These are phyloP conservation scores for Herpailurus yagouaroundi DNA, from an alignment of 2,113 vertebrate genomes.

Conservation along the genomic window DNA sequence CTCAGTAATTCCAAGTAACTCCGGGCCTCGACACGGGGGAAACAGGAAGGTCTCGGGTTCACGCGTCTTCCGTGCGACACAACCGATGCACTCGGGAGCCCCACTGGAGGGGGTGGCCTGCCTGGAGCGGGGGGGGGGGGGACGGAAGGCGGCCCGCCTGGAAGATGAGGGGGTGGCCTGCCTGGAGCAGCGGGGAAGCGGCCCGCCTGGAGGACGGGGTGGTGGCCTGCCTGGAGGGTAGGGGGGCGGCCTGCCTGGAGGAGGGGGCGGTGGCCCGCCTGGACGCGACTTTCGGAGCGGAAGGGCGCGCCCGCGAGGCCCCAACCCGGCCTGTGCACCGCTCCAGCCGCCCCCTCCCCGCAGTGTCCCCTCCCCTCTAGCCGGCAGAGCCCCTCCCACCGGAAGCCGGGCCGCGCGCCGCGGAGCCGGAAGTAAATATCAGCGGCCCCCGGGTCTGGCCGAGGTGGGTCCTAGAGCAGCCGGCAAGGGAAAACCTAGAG, in stretches of 20 bases:
- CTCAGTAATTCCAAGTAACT: not conserved
- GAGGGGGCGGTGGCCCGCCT: not conserved
- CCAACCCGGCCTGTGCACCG: accelerated
- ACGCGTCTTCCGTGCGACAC: not conserved
- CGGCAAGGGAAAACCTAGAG: too few relatives aligned
- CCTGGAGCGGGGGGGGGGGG: too few relatives aligned
- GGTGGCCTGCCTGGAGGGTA: too few relatives aligned
- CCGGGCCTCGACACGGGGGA: not conserved
- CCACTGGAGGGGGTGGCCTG: too few relatives aligned
- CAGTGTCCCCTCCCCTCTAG: not conserved
- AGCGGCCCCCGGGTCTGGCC: not conserved
- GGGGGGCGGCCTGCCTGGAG: not conserved
- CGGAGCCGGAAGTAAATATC: not conserved
- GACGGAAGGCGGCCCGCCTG: too few relatives aligned
- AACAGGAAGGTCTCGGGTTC: not conserved
- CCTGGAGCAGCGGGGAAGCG: too few relatives aligned
- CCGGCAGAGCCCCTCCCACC: too few relatives aligned
- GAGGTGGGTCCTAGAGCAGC: not conserved
- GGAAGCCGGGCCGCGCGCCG: not conserved
- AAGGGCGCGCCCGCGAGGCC: not conserved
- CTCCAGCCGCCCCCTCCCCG: not conserved
- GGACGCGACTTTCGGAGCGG: not conserved
- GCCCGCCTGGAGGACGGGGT: too few relatives aligned
- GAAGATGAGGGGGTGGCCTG: too few relatives aligned
- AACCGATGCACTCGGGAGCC: not conserved